phyloP scores from a whole-genome alignment of 2,113 vertebrate species.

The Salvator merianae region DNA sequence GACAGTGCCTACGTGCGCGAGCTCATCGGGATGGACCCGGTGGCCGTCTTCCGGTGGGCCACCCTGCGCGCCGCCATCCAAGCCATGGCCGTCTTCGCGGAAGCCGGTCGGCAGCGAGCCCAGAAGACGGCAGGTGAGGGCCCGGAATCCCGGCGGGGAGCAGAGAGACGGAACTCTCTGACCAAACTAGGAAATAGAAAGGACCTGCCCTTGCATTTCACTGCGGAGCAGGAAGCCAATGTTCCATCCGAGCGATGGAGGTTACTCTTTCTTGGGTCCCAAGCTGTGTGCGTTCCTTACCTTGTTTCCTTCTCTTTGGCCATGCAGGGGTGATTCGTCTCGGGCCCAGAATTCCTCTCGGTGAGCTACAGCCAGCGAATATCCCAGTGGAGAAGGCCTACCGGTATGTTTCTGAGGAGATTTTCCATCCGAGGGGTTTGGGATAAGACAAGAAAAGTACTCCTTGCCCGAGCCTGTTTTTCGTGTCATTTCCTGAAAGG shows the following conservation, averaged over 20 bases:
- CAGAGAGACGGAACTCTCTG: background rate
- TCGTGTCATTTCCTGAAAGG: too few relatives aligned
- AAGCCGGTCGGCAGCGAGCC: conserved; percentile 81
- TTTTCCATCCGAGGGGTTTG: background rate
- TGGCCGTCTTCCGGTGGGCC: conserved; percentile 97
- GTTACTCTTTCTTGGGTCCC: too few relatives aligned
- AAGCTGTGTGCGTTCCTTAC: too few relatives aligned
- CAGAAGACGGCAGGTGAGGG: conserved; percentile 82
- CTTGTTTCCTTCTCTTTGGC: background rate
- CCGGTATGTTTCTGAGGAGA: conserved; percentile 81
- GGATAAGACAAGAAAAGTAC: too few relatives aligned
- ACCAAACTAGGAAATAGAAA: background rate
- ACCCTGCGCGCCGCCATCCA: conserved; percentile 87
- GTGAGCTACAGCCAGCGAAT: conserved; percentile 85
- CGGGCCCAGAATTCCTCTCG: conserved; percentile 77
- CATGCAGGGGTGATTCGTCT: conserved; percentile 81
- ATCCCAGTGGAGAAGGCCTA: conserved; percentile 86
- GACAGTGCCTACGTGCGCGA: conserved; percentile 91
- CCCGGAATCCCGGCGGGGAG: background rate
- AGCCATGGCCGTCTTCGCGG: conserved; percentile 89
- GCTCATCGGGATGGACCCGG: conserved; percentile 94
- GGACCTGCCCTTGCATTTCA: background rate
- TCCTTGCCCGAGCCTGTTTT: too few relatives aligned
- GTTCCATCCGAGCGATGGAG: too few relatives aligned
- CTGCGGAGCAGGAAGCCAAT: too few relatives aligned